Evolutionary conservation across 2,113 vertebrate genomes (phyloP), one percentile per base, ranked within the genome.

Genomic region (Aepyceros melampus): DNA sequence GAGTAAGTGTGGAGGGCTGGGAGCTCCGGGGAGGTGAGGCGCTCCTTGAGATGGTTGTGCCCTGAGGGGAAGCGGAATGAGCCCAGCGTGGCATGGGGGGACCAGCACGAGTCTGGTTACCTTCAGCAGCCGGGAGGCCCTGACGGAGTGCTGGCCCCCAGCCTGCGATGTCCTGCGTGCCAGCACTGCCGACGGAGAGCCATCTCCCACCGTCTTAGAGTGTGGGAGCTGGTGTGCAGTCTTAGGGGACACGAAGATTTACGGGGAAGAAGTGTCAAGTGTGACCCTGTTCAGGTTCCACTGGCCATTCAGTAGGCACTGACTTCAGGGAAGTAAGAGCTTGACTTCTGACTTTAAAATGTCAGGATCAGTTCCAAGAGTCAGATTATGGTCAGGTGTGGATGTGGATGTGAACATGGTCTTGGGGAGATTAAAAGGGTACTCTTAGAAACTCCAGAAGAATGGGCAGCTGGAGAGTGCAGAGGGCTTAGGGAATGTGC

Each of bases 401-500:
- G 98, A 82, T 95, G 93, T 40, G 62, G 16, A 17, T 21, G 25
- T 81, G 71, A 17, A 7, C 99, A 99, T 98, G 99, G 99, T 81
- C 98, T 98, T 51, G 99, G 99, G 99, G 99, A 99, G 96, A 60
- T 51, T 51, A 2, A 98, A 99, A 62, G 99, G 11, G 99, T 99
- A 0, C 99, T 99, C 0, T 81, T 99, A 12, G 99, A 99, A 97
- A 89, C 98, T 13, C 25, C 98, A 99, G 97, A 92, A 99, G 97
- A 90, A 99, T 64, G 2, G 33, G 98, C 98, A 16, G 97, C 86
- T 98, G 99, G 23, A 99, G 98, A 58, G 99, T 87, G 99, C 99
- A 0, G 99, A 99, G 99, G 98, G 98, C 93, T 99, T 79, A 99
- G 99, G 99, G 99, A 97, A 99, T 97, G 1, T 99, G 99, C 95